Evolutionary conservation across 2,888 invertebrate species (phyloP), one percentile per base, ranked within the genome.

Genomic region (Eupelmus urozonus): DNA sequence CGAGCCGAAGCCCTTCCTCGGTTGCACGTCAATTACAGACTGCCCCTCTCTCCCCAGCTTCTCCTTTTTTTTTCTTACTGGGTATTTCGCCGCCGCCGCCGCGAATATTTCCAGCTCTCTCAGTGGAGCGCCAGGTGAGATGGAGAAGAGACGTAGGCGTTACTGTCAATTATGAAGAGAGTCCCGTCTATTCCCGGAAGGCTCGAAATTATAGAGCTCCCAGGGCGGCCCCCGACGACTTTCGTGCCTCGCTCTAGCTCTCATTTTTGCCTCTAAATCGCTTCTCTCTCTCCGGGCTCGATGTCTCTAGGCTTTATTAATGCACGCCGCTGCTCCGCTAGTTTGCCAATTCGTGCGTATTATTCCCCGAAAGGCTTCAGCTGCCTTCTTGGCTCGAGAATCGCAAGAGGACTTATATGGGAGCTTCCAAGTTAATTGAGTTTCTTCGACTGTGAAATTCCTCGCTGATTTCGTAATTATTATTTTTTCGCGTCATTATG

Each of bases 151-250:
- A 83, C 82, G 81, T 83, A 84, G 84, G 84, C 85, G 84, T 84
- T 85, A 82, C 84, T 85, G 83, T 85, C 86, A 85, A 85, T 86
- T 85, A 86, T 83, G 83, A 83, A 82, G n/a, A n/a, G n/a, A n/a
- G 80, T 83, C 83, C 85, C 81, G 83, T 83, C 85, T 84, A 84
- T 86, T 86, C 85, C 85, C 84, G 85, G 85, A 85, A 86, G 85
- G 85, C 80, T 84, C 83, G 70, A 85, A 86, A 86, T 85, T 85
- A 85, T 82, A 85, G 82, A 81, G 82, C 79, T 81, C 72, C 66
- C 9, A 70, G 75, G 60, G 74, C 60, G 74, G 77, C 74, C 78
- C 45, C 57, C 67, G 75, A 53, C n/a, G 70, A 77, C 53, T 69
- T 71, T 77, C 42, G 60, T 71, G 45, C 9, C 51, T 9, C 67